Percentiles rank a stretch among this genome's conserved stretches.
phyloP scores from a whole-genome alignment of 1,140 invertebrate genomes.

The Halyomorpha halys region DNA sequence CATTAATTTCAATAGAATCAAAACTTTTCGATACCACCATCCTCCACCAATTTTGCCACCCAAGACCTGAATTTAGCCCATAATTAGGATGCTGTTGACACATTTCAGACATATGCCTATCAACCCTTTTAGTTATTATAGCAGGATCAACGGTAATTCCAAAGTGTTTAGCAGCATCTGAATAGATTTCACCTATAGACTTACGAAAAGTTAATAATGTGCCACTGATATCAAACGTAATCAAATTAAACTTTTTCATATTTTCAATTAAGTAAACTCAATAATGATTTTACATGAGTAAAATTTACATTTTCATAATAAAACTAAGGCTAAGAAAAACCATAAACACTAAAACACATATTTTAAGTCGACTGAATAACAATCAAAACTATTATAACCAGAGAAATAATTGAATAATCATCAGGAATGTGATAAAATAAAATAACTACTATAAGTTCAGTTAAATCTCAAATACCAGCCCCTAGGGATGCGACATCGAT shows the following conservation, averaged over 20 bases:
- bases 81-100: constrained; percentile 65
- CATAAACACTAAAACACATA: too few relatives aligned
- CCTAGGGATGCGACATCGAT: too few relatives aligned
- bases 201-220: constrained; percentile 62
- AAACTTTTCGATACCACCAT: constrained; percentile 55
- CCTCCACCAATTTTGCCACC: constrained; percentile 75
- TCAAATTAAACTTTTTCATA: constrained; percentile 37
- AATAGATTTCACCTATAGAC: constrained; percentile 62
- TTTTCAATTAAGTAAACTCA: too few relatives aligned
- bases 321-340: too few relatives aligned
- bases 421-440: too few relatives aligned
- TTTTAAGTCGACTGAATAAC: too few relatives aligned
- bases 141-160: constrained; percentile 51
- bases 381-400: too few relatives aligned
- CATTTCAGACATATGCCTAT: constrained; percentile 49
- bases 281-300: too few relatives aligned
- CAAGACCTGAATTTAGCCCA: constrained; percentile 52
- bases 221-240: constrained; percentile 82
- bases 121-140: constrained; percentile 51
- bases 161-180: constrained; percentile 51
- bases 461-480: too few relatives aligned
- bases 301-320: too few relatives aligned
- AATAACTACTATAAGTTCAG: too few relatives aligned
- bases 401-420: too few relatives aligned
- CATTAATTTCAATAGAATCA: constrained; percentile 33